A percentile compares a stretch with the other conserved stretches of the same genome.
phyloP scores from a whole-genome alignment of 1,140 invertebrate genomes.

The Polypedilum vanderplanki region DNA sequence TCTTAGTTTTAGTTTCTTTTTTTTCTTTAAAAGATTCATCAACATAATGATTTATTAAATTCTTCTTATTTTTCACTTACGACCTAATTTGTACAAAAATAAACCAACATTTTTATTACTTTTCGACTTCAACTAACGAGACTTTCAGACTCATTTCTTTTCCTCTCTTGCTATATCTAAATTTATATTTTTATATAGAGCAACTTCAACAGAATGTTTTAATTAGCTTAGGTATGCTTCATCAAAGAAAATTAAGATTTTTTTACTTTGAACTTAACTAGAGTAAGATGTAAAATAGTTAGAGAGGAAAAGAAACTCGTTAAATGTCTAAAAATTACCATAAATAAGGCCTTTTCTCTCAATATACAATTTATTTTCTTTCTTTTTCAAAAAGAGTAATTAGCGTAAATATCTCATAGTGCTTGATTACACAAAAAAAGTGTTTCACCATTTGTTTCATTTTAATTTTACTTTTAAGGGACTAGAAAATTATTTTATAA shows the following conservation, averaged over 20 bases:
- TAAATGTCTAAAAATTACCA: slow-evolving; percentile 7
- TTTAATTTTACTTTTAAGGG: background rate
- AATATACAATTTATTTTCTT: background rate
- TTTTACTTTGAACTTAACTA: background rate
- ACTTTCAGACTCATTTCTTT: background rate
- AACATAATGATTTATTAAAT: slow-evolving; percentile 20
- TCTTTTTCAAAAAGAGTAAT: background rate
- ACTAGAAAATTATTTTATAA: slow-evolving; percentile 23
- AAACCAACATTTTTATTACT: slow-evolving; percentile 3
- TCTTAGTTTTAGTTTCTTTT: background rate
- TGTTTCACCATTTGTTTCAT: background rate
- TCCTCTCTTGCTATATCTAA: background rate
- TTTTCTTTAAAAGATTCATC: background rate
- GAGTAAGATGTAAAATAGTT: background rate
- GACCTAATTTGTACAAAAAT: slow-evolving; percentile 9
- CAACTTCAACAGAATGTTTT: background rate
- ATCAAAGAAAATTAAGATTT: background rate
- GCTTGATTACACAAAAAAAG: no score
- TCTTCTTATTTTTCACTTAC: background rate
- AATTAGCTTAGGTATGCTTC: slow-evolving; percentile 5
- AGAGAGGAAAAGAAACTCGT: slow-evolving; percentile 7
- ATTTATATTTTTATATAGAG: background rate
- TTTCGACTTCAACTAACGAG: no score
- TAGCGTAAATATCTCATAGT: background rate
- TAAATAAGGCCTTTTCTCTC: slow-evolving; percentile 1